Conservation (phyloP, 2,113 vertebrate species). For the Thalassoma bifasciatum region DNA sequence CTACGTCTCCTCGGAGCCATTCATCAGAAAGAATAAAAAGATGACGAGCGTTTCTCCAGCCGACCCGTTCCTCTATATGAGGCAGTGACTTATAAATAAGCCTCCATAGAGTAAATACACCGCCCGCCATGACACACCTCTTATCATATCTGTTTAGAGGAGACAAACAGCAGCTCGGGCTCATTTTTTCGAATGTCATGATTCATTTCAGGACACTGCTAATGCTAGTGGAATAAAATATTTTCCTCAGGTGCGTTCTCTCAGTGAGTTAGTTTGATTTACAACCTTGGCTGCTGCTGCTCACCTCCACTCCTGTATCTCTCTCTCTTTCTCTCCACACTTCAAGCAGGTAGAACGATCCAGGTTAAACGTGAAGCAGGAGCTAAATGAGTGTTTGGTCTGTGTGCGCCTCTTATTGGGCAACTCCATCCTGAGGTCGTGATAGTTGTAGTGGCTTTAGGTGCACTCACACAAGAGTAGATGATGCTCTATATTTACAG, state of each 20-base stretch:
- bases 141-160: constrained; percentile 9
- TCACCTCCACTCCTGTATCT: not conserved
- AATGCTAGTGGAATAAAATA: not conserved
- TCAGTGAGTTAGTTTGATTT: not conserved
- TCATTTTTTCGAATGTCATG: not conserved
- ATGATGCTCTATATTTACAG: not conserved
- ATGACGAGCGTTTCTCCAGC: constrained; percentile 4
- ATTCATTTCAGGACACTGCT: not conserved
- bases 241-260: not conserved
- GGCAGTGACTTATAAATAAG: constrained; percentile 41
- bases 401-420: too few relatives aligned
- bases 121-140: not conserved
- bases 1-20: constrained; percentile 9
- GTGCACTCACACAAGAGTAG: too few relatives aligned
- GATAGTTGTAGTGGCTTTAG: not conserved
- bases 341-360: too few relatives aligned
- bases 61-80: not conserved
- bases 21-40: constrained; percentile 42
- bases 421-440: too few relatives aligned
- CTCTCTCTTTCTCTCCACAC: not conserved
- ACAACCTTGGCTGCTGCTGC: not conserved
- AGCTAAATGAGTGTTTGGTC: too few relatives aligned
- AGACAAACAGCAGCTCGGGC: not conserved
- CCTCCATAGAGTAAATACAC: constrained; percentile 12
- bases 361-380: too few relatives aligned